Evolutionary conservation across 2,797 vertebrate species (phyloP).

Genomic region (Delichon dasypus): DNA sequence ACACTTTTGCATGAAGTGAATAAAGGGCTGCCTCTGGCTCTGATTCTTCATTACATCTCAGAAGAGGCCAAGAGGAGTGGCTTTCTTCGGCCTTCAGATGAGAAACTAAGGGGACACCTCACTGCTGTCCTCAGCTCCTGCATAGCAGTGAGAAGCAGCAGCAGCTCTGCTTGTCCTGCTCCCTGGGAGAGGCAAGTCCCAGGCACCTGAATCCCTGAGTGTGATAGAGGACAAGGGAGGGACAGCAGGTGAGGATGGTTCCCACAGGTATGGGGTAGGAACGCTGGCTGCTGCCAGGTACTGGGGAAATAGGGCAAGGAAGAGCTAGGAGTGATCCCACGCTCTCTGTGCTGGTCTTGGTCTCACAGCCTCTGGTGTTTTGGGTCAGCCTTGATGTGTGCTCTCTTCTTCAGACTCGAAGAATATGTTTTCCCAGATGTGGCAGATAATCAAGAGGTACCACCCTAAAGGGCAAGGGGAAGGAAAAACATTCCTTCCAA

Average conservation of each 20-base stretch:
- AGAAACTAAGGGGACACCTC: not conserved
- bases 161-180: not conserved
- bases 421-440: not conserved
- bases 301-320: not conserved
- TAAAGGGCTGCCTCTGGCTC: not conserved
- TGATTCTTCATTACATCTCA: rapidly evolving
- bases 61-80: not conserved
- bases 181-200: not conserved
- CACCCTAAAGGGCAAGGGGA: not conserved
- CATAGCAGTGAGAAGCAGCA: rapidly evolving
- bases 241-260: not conserved
- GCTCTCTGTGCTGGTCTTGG: not conserved
- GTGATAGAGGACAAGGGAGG: not conserved
- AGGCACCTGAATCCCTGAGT: not conserved
- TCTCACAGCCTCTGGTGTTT: not conserved
- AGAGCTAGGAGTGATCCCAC: not conserved
- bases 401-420: not conserved
- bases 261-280: not conserved
- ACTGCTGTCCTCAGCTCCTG: not conserved
- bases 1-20: not conserved
- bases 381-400: not conserved
- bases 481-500: constrained; percentile 13
- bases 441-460: not conserved
- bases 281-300: not conserved
- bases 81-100: not conserved